Evolutionary conservation across 2,888 invertebrate species (phyloP).

Genomic region (Phaonia tiefii): DNA sequence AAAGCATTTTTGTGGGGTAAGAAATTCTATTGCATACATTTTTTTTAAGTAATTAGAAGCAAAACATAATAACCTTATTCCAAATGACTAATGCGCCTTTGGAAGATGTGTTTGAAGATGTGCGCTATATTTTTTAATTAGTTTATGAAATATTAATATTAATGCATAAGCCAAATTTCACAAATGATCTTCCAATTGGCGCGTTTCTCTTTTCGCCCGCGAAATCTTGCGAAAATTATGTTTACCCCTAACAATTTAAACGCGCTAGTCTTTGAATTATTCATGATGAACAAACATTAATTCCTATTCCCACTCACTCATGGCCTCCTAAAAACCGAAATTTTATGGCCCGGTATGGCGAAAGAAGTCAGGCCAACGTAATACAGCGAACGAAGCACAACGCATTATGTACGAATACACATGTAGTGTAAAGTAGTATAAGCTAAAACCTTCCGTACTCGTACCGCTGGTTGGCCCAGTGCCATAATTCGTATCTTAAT

Average conservation of each 20-base stretch:
- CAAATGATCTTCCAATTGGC: background rate
- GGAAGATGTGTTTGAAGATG: too few species aligned
- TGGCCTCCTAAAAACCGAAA: background rate
- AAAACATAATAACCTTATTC: too few species aligned
- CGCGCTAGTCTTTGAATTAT: slow-evolving; percentile 51
- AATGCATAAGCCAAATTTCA: slow-evolving; percentile 13
- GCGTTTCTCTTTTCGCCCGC: slow-evolving; percentile 39
- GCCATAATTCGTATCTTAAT: slow-evolving; percentile 58
- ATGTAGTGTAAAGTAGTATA: background rate
- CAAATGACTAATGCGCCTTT: too few species aligned
- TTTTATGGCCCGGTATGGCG: too few species aligned
- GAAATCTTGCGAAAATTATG: slow-evolving; percentile 18
- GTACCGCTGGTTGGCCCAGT: slow-evolving; percentile 55
- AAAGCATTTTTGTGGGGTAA: too few species aligned
- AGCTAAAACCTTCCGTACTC: background rate
- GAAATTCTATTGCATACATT: too few species aligned
- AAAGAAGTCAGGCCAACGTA: background rate
- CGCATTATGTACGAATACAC: slow-evolving; percentile 48
- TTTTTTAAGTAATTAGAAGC: too few species aligned
- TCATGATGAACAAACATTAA: slow-evolving; percentile 26
- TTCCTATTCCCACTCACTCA: background rate
- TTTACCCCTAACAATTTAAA: too few species aligned
- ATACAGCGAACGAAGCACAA: slow-evolving; percentile 18
- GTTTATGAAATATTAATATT: too few species aligned
- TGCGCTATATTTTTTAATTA: too few species aligned